Conservation (phyloP, 2,797 vertebrate genomes). For the Anguilla obscura region DNA sequence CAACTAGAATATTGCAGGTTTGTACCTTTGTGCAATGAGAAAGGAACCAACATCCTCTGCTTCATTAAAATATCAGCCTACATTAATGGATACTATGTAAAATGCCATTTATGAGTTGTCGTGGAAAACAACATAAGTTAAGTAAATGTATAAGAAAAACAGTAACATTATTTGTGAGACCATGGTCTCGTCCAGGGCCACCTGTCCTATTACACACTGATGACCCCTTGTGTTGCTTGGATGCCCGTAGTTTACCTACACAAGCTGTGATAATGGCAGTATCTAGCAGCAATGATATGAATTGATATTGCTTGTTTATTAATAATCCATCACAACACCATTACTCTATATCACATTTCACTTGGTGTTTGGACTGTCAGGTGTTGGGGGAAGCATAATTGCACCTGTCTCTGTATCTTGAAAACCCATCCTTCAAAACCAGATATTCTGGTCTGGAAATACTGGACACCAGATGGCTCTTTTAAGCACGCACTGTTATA, state of each 20-base stretch:
- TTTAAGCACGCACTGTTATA: neutral
- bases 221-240: neutral
- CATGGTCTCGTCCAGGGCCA: too few species aligned
- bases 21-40: neutral
- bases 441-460: constrained; percentile 8
- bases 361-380: neutral
- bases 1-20: neutral
- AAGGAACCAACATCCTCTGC: neutral
- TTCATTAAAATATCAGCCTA: neutral
- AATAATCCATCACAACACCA: neutral
- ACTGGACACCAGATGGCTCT: neutral
- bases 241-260: neutral
- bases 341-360: neutral
- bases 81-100: neutral
- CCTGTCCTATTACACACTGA: neutral
- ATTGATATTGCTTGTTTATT: neutral
- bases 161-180: too few species aligned
- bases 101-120: neutral
- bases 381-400: neutral
- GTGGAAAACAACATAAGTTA: neutral
- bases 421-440: neutral
- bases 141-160: neutral
- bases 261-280: neutral
- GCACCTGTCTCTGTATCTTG: neutral
- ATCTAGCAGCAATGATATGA: neutral